phyloP scores from a whole-genome alignment of 2,113 vertebrate species.

The Cepphus grylle region DNA sequence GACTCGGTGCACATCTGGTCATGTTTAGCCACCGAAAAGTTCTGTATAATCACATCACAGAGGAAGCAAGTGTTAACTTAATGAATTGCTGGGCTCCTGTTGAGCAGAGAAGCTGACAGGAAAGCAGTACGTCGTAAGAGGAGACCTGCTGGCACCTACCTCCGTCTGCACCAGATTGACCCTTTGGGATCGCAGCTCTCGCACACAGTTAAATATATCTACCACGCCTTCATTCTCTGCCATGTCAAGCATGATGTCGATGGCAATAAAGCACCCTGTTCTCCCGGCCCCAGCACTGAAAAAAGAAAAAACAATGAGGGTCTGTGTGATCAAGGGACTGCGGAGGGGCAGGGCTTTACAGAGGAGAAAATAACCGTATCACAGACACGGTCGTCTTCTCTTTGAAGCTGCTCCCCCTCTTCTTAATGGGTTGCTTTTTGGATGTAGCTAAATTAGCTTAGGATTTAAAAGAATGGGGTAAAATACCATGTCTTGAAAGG shows the following conservation, averaged over 20 bases:
- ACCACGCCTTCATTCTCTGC: constrained; percentile 97
- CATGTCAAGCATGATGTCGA: constrained; percentile 99
- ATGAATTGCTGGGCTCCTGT: background rate
- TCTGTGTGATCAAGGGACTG: background rate
- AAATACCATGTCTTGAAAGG: background rate
- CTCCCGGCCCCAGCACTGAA: constrained; percentile 90
- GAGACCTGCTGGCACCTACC: constrained; percentile 71
- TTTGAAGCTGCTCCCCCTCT: background rate
- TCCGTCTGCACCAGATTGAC: constrained; percentile 98
- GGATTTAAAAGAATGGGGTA: background rate
- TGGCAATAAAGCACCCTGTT: constrained; percentile 95
- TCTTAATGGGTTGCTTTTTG: background rate
- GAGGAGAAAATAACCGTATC: background rate
- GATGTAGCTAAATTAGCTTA: background rate
- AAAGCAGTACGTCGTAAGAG: background rate
- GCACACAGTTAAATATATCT: constrained; percentile 97
- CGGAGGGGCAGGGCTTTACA: background rate
- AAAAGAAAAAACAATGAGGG: background rate
- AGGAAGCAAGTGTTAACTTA: background rate
- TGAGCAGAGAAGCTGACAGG: background rate
- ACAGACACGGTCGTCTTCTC: background rate
- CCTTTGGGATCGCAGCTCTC: constrained; percentile 93
- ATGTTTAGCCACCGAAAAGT: background rate
- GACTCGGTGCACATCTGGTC: background rate
- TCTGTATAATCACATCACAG: background rate